Base-by-base conservation (phyloP, 2,797 vertebrate species). In the Streptopelia turtur region DNA sequence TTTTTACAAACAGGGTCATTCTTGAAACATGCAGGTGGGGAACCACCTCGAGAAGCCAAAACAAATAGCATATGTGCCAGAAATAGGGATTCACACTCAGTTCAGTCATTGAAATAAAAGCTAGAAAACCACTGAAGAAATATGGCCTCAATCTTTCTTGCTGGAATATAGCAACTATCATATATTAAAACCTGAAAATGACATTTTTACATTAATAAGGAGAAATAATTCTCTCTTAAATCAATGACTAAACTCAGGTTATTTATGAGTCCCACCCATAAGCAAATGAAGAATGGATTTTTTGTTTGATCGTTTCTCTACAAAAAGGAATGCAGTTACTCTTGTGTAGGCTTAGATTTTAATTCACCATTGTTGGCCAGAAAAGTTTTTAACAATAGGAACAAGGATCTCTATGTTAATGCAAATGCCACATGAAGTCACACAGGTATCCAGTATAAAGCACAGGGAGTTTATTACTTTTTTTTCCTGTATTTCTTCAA, bases 181-280 rank as follows among this genome's bases (percentile, higher is more conserved):
- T 94, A 60, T 60, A 95, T 83, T 68, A 92, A 83, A 93, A 64
- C 5, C 18, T 90, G 56, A 14, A 74, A 90, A 66, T 64, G 25
- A 64, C 74, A 68, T 89, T 89, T 94, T 95, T 93, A 77, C 82
- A 90, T 80, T 74, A 92, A 89, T 89, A 64, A 28, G 23, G 14
- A 77, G 60, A 90, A 91, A 90, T 84, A 66, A 3, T 69, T 84
- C 50, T 90, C 39, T 90, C 70, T 77, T 92, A 90, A 87, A 95
- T 93, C 86, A 93, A 3, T 45, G 23, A 87, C 52, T 91, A 77
- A 91, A 39, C 27, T 94, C 59, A 41, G 3, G 23, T 83, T 77
- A 89, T 74, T 92, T 83, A 27, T 57, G 35, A 79, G 47, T 85
- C 53, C 71, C 81, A 80, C 53, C 35, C 71, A 75, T 50, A 85